Conservation (phyloP, 2,113 vertebrate genomes). For the Amblyornis subalaris region DNA sequence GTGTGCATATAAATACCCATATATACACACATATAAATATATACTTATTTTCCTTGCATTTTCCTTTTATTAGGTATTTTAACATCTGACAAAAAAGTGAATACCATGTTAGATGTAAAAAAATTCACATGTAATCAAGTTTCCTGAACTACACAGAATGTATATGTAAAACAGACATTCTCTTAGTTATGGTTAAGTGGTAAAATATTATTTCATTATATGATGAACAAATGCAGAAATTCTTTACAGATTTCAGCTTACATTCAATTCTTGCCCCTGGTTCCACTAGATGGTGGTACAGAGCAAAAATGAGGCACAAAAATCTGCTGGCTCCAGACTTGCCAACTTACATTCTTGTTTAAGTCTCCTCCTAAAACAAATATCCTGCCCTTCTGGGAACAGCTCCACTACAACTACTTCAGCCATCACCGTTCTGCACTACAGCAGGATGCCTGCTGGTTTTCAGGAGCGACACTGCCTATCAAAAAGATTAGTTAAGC, state of each 20-base stretch:
- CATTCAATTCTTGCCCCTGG: not conserved
- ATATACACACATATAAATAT: not conserved
- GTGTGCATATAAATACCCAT: not conserved
- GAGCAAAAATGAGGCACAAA: not conserved
- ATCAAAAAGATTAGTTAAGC: not conserved
- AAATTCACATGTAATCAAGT: not conserved
- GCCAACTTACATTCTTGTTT: not conserved
- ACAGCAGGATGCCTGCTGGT: not conserved
- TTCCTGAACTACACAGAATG: not conserved
- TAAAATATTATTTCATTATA: not conserved
- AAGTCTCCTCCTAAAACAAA: not conserved
- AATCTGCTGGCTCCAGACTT: not conserved
- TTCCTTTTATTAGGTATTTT: not conserved
- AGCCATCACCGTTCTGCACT: not conserved
- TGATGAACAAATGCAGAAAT: not conserved
- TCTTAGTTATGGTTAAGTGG: not conserved
- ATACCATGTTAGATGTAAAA: not conserved
- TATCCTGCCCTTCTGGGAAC: not conserved
- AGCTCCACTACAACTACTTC: not conserved
- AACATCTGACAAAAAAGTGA: not conserved
- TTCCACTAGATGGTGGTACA: slow-evolving; percentile 20
- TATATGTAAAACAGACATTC: not conserved
- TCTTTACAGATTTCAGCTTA: not conserved
- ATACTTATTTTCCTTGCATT: not conserved
- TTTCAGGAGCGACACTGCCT: not conserved